Base-by-base conservation (phyloP, 2,113 vertebrate genomes). In the Pangasianodon hypophthalmus region DNA sequence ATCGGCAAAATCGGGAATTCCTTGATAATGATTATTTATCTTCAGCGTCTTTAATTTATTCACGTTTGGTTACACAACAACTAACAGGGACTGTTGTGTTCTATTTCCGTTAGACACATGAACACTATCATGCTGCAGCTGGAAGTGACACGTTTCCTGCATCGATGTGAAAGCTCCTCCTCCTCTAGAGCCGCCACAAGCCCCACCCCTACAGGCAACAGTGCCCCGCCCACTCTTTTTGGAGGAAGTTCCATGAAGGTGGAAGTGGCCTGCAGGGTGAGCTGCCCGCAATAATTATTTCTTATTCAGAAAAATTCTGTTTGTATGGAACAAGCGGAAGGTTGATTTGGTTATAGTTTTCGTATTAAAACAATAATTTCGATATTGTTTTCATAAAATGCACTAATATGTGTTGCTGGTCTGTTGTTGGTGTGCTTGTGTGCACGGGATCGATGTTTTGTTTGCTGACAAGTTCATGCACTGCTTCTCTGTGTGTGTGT, bases 51-150 rank as follows among this genome's bases (percentile, higher is more conserved):
- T 46, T 46, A 46, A 46, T 46, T 46, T 37, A 37, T 37, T 37
- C 37, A 37, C 37, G 37, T 37, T 37, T 37, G 37, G 37, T 37
- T 37, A 37, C 37, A 37, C 37, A 37, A 1, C 5, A 10, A 50
- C 46, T 79, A 26, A 91, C 56, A 6, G 4, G 46, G 26, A 24
- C 24, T 84, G 67, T 87, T 71, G 10, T 50, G 29, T 90, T 88
- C 24, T 88, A 60, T 85, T 87, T 87, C 69, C 0, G 24, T 71
- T 24, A 99, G 98, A 90, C 98, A 99, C 92, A 98, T 99, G 93
- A 99, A 96, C 93, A 99, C 98, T 0, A 97, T 99, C 62, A 98
- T 98, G 94, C 96, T 99, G 80, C 98, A 99, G 93, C 97, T 99
- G 96, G 98, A 99, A 93, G 98, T 99, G 90, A 99, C 98, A 14